Evolutionary conservation across 2,888 invertebrate genomes (phyloP), one percentile per base, ranked within the genome.

Genomic region (Drosophila paramelanica): DNA sequence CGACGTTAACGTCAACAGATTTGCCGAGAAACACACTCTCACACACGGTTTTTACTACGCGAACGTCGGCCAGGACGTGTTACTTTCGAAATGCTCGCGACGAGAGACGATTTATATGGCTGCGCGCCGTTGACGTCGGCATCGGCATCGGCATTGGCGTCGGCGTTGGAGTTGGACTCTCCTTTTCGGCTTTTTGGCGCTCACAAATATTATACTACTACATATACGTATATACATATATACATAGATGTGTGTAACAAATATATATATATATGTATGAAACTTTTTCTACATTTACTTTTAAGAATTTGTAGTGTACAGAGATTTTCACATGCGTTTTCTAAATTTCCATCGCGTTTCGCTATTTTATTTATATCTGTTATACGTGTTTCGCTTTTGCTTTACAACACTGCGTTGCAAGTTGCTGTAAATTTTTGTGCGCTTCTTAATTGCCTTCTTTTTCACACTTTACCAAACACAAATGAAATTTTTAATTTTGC

Each of bases 281-380:
- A 58, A 50, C 82, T 79, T 81, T 87, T 83, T 79, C 72, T 69
- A 71, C 64, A 69, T 78, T 80, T 68, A 56, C 50, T 73, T 81
- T 69, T 73, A 87, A 78, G 83, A 77, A 86, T 84, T 90, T 91
- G 89, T 86, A 83, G 88, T 84, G 86, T 90, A 90, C 85, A 86
- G 81, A 90, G 87, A 90, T 89, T 89, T 90, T 87, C 70, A 62
- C 70, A 72, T 71, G 64, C 61, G 47, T 74, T 77, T 81, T 57
- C 50, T 62, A 67, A 67, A 67, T 61, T 71, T 73, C 47, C 80
- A 56, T 66, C 51, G 65, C 53, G 36, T 50, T 69, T 62, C 61
- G 55, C 45, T 27, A 14, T 47, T 47, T 23, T 6, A n/a, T 25
- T 13, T 42, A n/a, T 0, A 20, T 14, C 10, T 33, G 31, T 17